Percentiles rank a stretch among this genome's conserved stretches.
phyloP scores from a whole-genome alignment of 2,113 vertebrate species.

The Blennius ocellaris region DNA sequence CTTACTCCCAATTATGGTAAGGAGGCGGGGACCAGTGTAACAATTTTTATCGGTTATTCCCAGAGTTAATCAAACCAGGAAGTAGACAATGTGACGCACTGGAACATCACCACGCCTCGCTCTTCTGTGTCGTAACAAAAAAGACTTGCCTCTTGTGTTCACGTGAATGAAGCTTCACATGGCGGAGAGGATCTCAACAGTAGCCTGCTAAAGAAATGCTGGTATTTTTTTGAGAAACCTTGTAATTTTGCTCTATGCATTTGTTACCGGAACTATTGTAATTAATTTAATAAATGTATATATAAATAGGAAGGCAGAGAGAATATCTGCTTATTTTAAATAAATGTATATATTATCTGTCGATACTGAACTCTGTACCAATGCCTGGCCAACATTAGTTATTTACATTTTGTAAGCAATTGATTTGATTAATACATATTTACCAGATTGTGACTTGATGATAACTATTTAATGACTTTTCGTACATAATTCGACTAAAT shows the following conservation, averaged over 20 bases:
- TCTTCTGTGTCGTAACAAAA: conserved; percentile 40
- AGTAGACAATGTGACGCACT: conserved; percentile 5
- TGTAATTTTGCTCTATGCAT: not conserved
- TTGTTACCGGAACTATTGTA: no score
- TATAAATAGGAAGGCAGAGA: no score
- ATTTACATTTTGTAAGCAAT: no score
- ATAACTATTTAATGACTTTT: no score
- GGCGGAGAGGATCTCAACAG: conserved; percentile 25
- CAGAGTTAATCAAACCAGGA: conserved; percentile 31
- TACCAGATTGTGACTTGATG: no score
- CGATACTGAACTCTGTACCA: no score
- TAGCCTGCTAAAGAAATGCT: conserved; percentile 16
- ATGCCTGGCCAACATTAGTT: no score
- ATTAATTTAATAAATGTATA: no score
- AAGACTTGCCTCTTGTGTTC: conserved; percentile 46
- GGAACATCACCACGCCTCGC: conserved; percentile 3
- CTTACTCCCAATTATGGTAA: not conserved
- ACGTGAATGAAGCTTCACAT: conserved; percentile 40
- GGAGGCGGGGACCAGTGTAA: not conserved
- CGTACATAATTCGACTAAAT: no score
- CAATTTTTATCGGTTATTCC: not conserved
- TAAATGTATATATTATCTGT: no score
- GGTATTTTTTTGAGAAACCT: not conserved
- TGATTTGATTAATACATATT: no score
- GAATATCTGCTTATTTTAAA: no score